Base-by-base conservation (phyloP, 2,797 vertebrate genomes). In the Heterohyrax brucei region DNA sequence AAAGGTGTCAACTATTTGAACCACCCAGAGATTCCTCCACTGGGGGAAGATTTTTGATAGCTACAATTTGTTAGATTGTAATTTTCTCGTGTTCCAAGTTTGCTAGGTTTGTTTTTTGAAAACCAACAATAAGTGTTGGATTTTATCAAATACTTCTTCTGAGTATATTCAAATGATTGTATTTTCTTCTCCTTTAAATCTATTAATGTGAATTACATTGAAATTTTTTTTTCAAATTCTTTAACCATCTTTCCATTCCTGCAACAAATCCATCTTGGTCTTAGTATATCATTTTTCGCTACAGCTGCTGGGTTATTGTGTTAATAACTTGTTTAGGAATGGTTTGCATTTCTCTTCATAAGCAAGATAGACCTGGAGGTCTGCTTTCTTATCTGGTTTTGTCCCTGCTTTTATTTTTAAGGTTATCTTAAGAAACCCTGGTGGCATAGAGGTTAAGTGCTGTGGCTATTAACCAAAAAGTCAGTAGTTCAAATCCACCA, bases 201-300 rank as follows among this genome's bases (percentile, higher is more conserved):
- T 87, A 61, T 93, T 78, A 28, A 81, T 24, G 7, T 33, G 28
- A 96, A 50, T 66, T 84, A 62, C 3, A 87, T 39, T 39, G 39
- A 39, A 39, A 39, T 39, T 39, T 39, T 39, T 39, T 39, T 70
- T 59, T 88, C 46, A 16, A 73, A 70, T 39, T 70, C 39, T 39
- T 91, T 78, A 82, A 26, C 61, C 46, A 46, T 46, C 56, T 93
- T 91, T 88, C 78, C 39, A 62, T 56, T 79, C 70, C 61, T 59
- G 26, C 76, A 26, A 50, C 70, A 76, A 78, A 61, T n/a, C 18
- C 44, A 62, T 3, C 10, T 82, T 75, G 30, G 64, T 56, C 24
- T 33, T n/a, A 33, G 46, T 85, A 10, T 59, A 8, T 30, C 16
- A 48, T 77, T 46, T 64, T 73, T 94, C 44, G 28, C 48, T 33